Evolutionary conservation across 2,888 invertebrate species (phyloP), one percentile per base, ranked within the genome.

Genomic region (Biston betularia): DNA sequence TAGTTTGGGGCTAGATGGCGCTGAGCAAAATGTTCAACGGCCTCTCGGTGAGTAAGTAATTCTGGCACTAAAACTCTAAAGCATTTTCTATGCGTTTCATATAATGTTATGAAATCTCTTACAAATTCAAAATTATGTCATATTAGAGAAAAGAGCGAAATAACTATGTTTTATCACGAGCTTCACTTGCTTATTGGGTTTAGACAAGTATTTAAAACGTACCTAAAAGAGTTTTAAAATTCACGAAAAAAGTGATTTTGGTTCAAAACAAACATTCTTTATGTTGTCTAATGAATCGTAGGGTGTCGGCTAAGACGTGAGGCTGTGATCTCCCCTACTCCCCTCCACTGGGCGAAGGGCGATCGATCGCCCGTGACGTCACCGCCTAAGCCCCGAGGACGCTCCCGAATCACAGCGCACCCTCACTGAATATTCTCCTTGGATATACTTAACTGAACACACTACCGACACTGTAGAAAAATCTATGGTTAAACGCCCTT

Each of bases 301-400:
- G 75, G 73, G 75, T 66, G 74, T 71, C 72, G 72, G 74, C 65
- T 63, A 59, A 68, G 63, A 66, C 44, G 66, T 58, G 69, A 63
- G 52, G 61, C 64, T 69, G 65, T 49, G 61, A 61, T 52, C 35
- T 53, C 75, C 73, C 73, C 76, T 65, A 59, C 48, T 63, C 67
- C 69, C 72, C 70, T 71, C 69, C 68, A 70, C 70, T 69, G 53
- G 71, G 72, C 69, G 65, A 57, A 63, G 69, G 74, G 76, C 73
- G 76, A 89, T 90, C 89, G 92, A 92, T 92, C 85, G 82, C 73
- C 87, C 74, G 87, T 92, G 92, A 92, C 92, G 92, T 92, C 92
- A 91, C 85, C 83, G 79, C 85, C 88, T 89, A 85, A 86, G 87
- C 87, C 50, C 63, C 63, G 59, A 59, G 54, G 49, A 67, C 63